Base-by-base conservation (phyloP, 2,113 vertebrate genomes). In the Phodopus roborovskii region DNA sequence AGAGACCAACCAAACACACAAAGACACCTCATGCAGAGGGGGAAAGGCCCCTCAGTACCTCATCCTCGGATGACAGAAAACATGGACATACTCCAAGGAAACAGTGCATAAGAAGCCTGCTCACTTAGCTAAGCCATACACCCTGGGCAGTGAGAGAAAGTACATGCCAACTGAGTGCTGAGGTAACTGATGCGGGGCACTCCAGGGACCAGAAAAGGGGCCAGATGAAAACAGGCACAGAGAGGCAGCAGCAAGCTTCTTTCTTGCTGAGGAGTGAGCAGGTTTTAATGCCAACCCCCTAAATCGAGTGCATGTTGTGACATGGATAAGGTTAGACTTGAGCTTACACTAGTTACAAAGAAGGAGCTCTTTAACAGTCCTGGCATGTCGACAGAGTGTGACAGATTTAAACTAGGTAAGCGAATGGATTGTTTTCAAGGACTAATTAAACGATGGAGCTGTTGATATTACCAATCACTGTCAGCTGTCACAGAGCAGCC, bases 391-490 rank as follows among this genome's bases (percentile, higher is more conserved):
- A 83, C 50, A 81, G 42, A 36, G 13, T 58, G 36, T 91, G 94
- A 70, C 73, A 90, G 92, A 88, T 92, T 70, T 81, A 97, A 95
- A 66, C 56, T 81, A 96, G 92, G 74, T 92, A 71, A 82, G 77
- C 75, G 22, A 92, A 94, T 66, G 66, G 71, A 82, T 95, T 86
- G 66, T 96, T 91, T 97, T 88, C 95, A 71, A 92, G 92, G 64
- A 71, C 96, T 91, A 90, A 96, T 95, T 88, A 96, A 83, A 92
- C 2, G 68, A 90, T 89, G 77, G 81, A 58, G 53, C 73, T 68
- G n/a, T 56, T 82, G 84, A 89, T 74, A 62, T 60, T 58, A 66
- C 1, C 1, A 88, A 71, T 88, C 71, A 42, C 82, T 81, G 93
- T 94, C 82, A 88, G 87, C 64, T 84, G 30, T 88, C 78, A 28